Evolutionary conservation across 1,140 invertebrate species (phyloP).

Genomic region (Papilio polytes): DNA sequence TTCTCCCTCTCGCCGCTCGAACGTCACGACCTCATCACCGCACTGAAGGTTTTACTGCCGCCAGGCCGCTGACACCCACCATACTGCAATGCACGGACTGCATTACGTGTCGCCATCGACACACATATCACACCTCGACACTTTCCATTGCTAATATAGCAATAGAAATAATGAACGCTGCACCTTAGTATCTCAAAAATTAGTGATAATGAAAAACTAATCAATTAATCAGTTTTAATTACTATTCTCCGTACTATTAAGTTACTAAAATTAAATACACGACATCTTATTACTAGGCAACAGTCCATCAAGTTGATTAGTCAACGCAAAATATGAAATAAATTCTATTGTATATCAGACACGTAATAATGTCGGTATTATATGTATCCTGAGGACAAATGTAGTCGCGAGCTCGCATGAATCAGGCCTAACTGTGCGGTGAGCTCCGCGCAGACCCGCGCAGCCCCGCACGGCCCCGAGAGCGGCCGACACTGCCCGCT

Average conservation of each 20-base stretch:
- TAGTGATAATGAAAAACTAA: too few species aligned
- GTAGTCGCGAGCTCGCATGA: slow-evolving; percentile 29
- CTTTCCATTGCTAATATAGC: background rate
- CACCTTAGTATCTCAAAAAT: too few species aligned
- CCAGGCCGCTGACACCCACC: background rate
- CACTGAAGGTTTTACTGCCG: background rate
- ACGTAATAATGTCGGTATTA: background rate
- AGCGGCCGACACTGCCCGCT: background rate
- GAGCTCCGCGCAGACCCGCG: background rate
- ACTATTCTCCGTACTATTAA: too few species aligned
- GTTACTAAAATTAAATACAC: too few species aligned
- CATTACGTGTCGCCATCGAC: background rate
- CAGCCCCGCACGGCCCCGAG: background rate
- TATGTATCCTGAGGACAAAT: background rate
- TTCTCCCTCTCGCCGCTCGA: background rate
- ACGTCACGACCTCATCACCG: background rate
- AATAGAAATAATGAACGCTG: too few species aligned
- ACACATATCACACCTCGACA: background rate
- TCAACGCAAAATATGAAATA: background rate
- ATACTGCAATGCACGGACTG: background rate
- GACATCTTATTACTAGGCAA: too few species aligned
- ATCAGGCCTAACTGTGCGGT: slow-evolving; percentile 44
- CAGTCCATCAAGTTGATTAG: too few species aligned
- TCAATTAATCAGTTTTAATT: too few species aligned
- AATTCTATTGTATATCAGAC: background rate